Evolutionary conservation across 2,113 vertebrate genomes (phyloP).

Genomic region (Orthochromis indermauri): DNA sequence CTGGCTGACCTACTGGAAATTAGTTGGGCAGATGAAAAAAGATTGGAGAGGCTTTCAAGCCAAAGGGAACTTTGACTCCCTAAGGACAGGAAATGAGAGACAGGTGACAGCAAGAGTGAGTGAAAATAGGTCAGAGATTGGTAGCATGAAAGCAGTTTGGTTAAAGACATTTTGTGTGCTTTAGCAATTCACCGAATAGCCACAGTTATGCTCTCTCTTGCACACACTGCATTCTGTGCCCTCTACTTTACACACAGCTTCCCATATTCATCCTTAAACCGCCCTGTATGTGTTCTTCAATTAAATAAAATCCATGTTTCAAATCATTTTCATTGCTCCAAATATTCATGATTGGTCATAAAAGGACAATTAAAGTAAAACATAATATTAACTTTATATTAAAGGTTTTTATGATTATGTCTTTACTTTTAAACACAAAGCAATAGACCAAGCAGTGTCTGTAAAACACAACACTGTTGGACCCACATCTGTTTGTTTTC

Average conservation of each 20-base stretch:
- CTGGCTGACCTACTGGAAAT: conserved; percentile 31
- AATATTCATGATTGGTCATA: background rate
- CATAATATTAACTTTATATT: background rate
- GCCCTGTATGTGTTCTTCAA: background rate
- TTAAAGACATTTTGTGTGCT: conserved; percentile 39
- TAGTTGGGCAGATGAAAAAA: conserved; percentile 39
- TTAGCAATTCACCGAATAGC: conserved; percentile 2
- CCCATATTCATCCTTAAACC: background rate
- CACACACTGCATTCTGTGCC: background rate
- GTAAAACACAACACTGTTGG: background rate
- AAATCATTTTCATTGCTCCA: background rate
- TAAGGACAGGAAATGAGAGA: conserved; percentile 40
- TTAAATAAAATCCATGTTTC: background rate
- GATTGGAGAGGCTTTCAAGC: conserved; percentile 33
- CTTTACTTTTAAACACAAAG: background rate
- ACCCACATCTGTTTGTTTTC: background rate
- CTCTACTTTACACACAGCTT: background rate
- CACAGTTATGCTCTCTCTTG: background rate
- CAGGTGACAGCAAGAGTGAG: conserved; percentile 48
- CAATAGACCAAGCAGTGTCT: background rate
- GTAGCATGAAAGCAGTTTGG: conserved; percentile 31
- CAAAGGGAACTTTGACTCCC: conserved; percentile 52
- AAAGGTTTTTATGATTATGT: background rate
- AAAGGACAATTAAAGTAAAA: background rate
- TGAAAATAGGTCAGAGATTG: conserved; percentile 49